Conservation (phyloP, 1,140 invertebrate species). For the Melitaea cinxia region DNA sequence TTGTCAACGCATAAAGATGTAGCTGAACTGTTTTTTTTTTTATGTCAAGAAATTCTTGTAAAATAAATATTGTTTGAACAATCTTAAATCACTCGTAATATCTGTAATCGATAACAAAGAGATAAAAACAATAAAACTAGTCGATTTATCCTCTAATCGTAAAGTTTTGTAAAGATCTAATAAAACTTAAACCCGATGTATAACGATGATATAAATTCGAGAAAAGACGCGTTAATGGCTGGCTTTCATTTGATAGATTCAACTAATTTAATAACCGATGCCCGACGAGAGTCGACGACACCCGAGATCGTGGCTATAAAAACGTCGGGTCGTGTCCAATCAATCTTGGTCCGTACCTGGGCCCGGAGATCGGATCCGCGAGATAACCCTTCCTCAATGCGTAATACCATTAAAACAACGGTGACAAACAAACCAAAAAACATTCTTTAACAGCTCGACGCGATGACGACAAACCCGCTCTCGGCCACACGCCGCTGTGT, state of each 20-base stretch:
- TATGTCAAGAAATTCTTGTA: not conserved
- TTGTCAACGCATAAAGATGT: not conserved
- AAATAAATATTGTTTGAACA: not conserved
- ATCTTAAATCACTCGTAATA: not conserved
- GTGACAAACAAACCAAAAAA: constrained; percentile 80
- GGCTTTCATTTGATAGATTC: constrained; percentile 60
- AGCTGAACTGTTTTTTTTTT: not conserved
- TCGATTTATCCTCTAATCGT: constrained; percentile 4
- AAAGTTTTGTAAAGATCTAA: constrained; percentile 12
- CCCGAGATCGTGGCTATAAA: constrained; percentile 68
- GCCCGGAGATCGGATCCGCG: constrained; percentile 66
- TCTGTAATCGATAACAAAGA: not conserved
- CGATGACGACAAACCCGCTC: constrained; percentile 15
- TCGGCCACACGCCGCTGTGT: constrained; percentile 12
- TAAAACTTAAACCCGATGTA: constrained; percentile 4
- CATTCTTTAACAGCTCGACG: constrained; percentile 74
- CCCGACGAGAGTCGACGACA: constrained; percentile 69
- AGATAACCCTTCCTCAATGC: constrained; percentile 79
- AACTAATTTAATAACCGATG: constrained; percentile 77
- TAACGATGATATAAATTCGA: constrained; percentile 19
- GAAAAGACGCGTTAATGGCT: constrained; percentile 54
- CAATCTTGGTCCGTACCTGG: constrained; percentile 75
- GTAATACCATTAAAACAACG: constrained; percentile 81
- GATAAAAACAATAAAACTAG: not conserved
- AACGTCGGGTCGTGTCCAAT: constrained; percentile 72